These are phyloP conservation scores for Chironomus riparius DNA, from an alignment of 2,888 invertebrate species.

Conservation along the genomic window DNA sequence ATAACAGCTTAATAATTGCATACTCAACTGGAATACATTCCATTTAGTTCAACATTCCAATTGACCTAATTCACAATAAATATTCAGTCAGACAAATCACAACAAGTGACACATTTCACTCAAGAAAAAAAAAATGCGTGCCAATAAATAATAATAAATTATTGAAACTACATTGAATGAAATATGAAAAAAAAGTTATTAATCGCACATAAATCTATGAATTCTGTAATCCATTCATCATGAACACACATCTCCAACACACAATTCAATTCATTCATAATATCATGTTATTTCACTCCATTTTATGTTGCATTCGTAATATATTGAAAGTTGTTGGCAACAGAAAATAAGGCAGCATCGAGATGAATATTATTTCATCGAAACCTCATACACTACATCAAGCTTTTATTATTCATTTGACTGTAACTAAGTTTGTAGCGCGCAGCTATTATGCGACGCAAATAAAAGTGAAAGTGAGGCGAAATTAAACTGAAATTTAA, in stretches of 20 bases:
- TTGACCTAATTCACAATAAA: too few relatives aligned
- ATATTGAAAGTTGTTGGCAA: neutral
- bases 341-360: neutral
- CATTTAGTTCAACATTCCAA: too few relatives aligned
- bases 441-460: neutral
- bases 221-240: slow-evolving; percentile 12
- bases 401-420: neutral
- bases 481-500: neutral
- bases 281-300: neutral
- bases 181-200: too few relatives aligned
- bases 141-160: neutral
- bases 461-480: neutral
- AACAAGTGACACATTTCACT: too few relatives aligned
- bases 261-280: too few relatives aligned
- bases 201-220: neutral
- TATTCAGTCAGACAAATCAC: too few relatives aligned
- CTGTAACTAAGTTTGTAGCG: too few relatives aligned
- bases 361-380: neutral
- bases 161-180: neutral
- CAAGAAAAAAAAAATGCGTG: neutral
- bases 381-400: neutral
- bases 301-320: neutral
- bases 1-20: too few relatives aligned
- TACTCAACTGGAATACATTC: too few relatives aligned
- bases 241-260: neutral